Evolutionary conservation across 1,140 invertebrate genomes (phyloP).

Genomic region (Holotrichia oblita): DNA sequence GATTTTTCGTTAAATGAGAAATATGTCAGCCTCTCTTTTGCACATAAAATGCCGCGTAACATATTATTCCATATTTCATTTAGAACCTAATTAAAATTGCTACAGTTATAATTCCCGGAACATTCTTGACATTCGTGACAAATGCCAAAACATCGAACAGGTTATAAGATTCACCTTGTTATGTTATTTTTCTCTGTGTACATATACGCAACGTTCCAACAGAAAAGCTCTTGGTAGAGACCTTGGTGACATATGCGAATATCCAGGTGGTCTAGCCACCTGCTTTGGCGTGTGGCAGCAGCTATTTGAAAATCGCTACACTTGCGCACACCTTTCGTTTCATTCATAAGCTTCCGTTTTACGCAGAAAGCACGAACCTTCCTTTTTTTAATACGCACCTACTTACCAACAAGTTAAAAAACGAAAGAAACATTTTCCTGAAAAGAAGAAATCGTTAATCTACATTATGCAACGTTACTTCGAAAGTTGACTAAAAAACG

Average conservation of each 20-base stretch:
- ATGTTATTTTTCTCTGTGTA: neutral
- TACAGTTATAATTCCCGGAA: neutral
- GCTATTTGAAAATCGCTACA: slow-evolving; percentile 33
- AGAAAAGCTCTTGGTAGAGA: neutral
- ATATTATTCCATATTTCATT: no score
- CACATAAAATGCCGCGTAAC: no score
- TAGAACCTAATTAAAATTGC: neutral
- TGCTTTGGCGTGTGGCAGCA: slow-evolving; percentile 26
- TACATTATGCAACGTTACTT: slow-evolving; percentile 25
- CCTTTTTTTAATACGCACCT: neutral
- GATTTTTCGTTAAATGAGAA: neutral
- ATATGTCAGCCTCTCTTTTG: neutral
- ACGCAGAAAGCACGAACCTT: slow-evolving; percentile 5
- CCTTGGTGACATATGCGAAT: slow-evolving; percentile 27
- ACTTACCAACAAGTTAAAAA: no score
- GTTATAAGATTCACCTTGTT: neutral
- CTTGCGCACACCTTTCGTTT: slow-evolving; percentile 25
- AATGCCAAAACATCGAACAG: neutral
- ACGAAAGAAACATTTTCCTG: neutral
- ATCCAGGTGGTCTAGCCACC: slow-evolving; percentile 29
- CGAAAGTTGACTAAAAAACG: slow-evolving; percentile 22
- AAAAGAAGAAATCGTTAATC: slow-evolving; percentile 31
- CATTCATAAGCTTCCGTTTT: slow-evolving; percentile 11
- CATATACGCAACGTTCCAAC: no score
- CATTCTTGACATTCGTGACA: neutral